Evolutionary conservation across 2,797 vertebrate genomes (phyloP), one percentile per base, ranked within the genome.

Genomic region (Myripristis jacobus): DNA sequence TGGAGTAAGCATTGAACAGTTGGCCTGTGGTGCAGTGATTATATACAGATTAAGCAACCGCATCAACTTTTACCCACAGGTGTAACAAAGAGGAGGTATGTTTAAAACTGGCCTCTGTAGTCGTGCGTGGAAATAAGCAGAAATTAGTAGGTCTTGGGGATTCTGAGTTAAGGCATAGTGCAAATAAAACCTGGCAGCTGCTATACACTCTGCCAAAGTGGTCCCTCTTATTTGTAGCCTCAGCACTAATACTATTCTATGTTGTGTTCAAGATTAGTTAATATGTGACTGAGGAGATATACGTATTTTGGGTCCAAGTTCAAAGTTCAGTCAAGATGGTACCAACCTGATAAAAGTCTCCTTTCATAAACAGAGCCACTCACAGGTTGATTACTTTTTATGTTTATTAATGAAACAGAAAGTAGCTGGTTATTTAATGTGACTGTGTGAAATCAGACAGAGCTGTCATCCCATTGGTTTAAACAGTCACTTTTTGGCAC

Each of bases 231-330:
- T 72, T 64, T 25, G 56, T 31, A 16, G 21, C 43, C 61, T 52
- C 9, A 58, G 25, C 29, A 48, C 44, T 24, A n/a, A 61, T 70
- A 29, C 43, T 77, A 31, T 87, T 83, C 22, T 71, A 57, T 44
- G 85, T 87, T 50, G 41, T 34, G 64, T 66, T 6, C 36, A 70
- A 21, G 60, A 55, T 73, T 68, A 83, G 90, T 93, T 92, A 91
- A 93, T 92, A 63, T 85, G 70, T 90, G 68, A 91, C 90, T 65
- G 68, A n/a, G 2, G 70, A 38, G 25, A 68, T 54, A 18, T 36
- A 78, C 64, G 25, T 73, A 58, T 73, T 36, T 27, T 15, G 15
- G 56, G n/a, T 66, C 73, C 21, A 83, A 86, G 87, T 87, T 89
- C 88, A 91, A 90, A 89, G 88, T 86, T 88, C 80, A 85, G 67